Percentiles rank a stretch among this genome's conserved stretches.
phyloP scores from a whole-genome alignment of 2,888 invertebrate species.

The Stenichneumon culpator region DNA sequence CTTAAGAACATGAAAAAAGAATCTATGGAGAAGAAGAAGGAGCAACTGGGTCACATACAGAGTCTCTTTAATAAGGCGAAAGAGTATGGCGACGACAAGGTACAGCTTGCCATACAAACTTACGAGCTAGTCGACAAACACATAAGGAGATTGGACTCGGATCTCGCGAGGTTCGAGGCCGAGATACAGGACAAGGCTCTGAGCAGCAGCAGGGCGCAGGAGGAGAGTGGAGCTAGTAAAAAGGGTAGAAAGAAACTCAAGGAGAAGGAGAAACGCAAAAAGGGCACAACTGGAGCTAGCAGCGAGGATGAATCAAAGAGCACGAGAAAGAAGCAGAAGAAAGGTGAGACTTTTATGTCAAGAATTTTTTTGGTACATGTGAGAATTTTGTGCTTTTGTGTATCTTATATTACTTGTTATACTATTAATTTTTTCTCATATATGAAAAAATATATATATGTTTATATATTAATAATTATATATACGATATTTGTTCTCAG shows the following conservation, averaged over 20 bases:
- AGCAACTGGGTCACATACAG: slow-evolving; percentile 94
- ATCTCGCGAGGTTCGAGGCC: slow-evolving; percentile 97
- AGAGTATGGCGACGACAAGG: slow-evolving; percentile 98
- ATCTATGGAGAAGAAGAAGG: slow-evolving; percentile 92
- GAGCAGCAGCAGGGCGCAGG: slow-evolving; percentile 90
- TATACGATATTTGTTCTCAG: no score
- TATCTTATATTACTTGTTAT: neutral
- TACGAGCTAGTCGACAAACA: slow-evolving; percentile 99
- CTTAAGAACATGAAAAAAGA: slow-evolving; percentile 90
- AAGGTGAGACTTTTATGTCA: slow-evolving; percentile 80
- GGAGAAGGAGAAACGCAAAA: slow-evolving; percentile 89
- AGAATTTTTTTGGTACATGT: neutral
- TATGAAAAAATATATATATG: neutral
- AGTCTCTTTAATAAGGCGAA: slow-evolving; percentile 97
- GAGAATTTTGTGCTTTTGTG: neutral
- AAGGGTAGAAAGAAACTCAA: slow-evolving; percentile 91
- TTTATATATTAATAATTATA: neutral
- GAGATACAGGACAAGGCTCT: slow-evolving; percentile 98
- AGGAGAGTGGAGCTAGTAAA: slow-evolving; percentile 89
- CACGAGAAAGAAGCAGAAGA: slow-evolving; percentile 87
- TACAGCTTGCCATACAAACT: slow-evolving; percentile 98
- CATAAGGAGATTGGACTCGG: slow-evolving; percentile 97
- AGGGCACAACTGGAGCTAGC: slow-evolving; percentile 84
- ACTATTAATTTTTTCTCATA: no score
- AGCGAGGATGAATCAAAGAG: slow-evolving; percentile 84